Conservation (phyloP, 2,888 invertebrate species). For the Petrophora chlorosata region DNA sequence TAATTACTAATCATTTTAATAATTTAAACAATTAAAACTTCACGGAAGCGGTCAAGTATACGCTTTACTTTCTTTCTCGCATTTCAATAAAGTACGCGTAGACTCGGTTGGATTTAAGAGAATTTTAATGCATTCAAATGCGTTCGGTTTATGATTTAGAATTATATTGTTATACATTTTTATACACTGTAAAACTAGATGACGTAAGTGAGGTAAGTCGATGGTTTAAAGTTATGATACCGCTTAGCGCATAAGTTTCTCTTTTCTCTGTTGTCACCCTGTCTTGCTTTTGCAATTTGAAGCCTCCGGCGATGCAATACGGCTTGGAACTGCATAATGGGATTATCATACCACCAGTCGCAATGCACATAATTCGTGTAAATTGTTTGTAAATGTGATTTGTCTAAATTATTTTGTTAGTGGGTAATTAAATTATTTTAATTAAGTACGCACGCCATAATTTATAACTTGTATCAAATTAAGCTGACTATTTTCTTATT, state of each 20-base stretch:
- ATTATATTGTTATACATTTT: conserved; percentile 12
- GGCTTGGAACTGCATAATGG: conserved; percentile 31
- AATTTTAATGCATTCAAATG: conserved; percentile 7
- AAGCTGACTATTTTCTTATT: neutral
- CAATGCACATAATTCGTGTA: conserved; percentile 22
- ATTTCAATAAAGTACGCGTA: conserved; percentile 35
- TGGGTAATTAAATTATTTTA: too few relatives aligned
- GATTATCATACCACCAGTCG: conserved; percentile 16
- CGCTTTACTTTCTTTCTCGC: conserved; percentile 52
- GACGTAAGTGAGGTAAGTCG: conserved; percentile 50
- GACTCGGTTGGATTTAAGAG: conserved; percentile 30
- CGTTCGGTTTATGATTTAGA: conserved; percentile 26
- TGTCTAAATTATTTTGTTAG: conserved; percentile 8
- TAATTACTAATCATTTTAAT: conserved; percentile 55
- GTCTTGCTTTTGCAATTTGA: conserved; percentile 60
- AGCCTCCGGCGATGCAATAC: conserved; percentile 30
- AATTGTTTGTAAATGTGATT: conserved; percentile 18
- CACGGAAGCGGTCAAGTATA: conserved; percentile 51
- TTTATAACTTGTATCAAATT: neutral
- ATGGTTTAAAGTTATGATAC: conserved; percentile 38
- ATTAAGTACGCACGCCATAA: neutral
- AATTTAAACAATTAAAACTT: conserved; percentile 39
- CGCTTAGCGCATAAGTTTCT: conserved; percentile 43
- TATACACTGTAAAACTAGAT: conserved; percentile 12
- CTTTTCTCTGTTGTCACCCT: conserved; percentile 53